Percentiles rank a stretch among this genome's conserved stretches.
phyloP scores from a whole-genome alignment of 2,888 invertebrate genomes.

The Microchrysa polita region DNA sequence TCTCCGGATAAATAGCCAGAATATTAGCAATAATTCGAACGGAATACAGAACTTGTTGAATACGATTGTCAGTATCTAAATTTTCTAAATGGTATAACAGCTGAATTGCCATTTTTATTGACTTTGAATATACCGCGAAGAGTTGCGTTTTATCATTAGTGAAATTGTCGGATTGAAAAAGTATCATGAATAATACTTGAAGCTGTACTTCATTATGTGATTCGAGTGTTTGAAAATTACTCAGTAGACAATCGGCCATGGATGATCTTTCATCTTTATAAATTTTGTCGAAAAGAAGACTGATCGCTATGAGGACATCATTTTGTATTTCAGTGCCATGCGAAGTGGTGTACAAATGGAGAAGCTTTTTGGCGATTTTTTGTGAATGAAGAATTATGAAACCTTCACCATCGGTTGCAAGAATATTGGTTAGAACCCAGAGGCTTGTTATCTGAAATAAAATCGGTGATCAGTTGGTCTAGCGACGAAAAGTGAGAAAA shows the following conservation, averaged over 20 bases:
- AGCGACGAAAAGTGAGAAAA: not conserved
- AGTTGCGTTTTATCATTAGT: not conserved
- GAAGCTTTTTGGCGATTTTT: conserved; percentile 58
- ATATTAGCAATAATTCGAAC: conserved; percentile 46
- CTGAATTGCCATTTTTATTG: not conserved
- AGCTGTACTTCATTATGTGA: not conserved
- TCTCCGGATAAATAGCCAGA: conserved; percentile 14
- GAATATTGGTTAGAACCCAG: conserved; percentile 60
- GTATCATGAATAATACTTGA: conserved; percentile 28
- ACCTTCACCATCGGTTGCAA: conserved; percentile 57
- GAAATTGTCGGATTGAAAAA: not conserved
- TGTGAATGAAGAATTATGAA: conserved; percentile 56
- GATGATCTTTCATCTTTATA: not conserved
- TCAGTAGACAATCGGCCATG: not conserved
- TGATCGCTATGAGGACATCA: conserved; percentile 57
- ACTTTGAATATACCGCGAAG: not conserved
- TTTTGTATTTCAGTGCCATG: conserved; percentile 53
- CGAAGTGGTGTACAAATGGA: conserved; percentile 55
- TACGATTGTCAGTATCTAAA: not conserved
- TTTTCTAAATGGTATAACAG: not conserved
- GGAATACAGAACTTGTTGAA: conserved; percentile 38
- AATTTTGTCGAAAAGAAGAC: conserved; percentile 52
- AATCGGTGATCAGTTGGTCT: not conserved
- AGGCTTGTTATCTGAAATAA: conserved; percentile 55
- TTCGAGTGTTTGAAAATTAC: not conserved